phyloP scores from a whole-genome alignment of 2,888 invertebrate species.

The Zaprionus obscuricornis region DNA sequence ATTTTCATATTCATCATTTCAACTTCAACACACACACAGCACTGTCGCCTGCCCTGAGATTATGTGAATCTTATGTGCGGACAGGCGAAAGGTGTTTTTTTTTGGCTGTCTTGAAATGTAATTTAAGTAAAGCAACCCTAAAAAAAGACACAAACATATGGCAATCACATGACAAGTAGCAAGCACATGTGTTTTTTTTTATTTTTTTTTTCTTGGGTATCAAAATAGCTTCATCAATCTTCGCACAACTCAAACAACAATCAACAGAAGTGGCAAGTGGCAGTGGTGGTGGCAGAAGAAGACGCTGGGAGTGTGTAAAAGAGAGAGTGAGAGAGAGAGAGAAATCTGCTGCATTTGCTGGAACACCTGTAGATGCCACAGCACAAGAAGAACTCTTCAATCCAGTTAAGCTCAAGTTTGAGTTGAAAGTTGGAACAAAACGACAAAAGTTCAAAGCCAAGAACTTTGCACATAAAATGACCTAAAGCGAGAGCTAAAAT shows the following conservation, averaged over 20 bases:
- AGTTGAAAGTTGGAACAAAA: constrained; percentile 26
- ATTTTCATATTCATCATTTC: constrained; percentile 33
- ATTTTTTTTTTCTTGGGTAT: too few species aligned
- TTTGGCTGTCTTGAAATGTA: constrained; percentile 41
- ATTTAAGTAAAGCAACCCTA: constrained; percentile 36
- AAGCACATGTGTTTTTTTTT: constrained; percentile 19
- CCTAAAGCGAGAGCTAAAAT: constrained; percentile 43
- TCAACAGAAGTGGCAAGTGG: constrained; percentile 37
- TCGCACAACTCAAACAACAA: constrained; percentile 44
- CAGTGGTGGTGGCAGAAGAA: too few species aligned
- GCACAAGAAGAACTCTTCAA: constrained; percentile 17
- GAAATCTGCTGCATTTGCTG: constrained; percentile 13
- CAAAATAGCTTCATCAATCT: constrained; percentile 63
- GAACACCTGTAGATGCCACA: constrained; percentile 63
- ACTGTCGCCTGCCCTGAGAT: background rate
- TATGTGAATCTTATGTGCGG: too few species aligned
- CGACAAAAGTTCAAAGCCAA: constrained; percentile 57
- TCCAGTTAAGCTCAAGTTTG: background rate
- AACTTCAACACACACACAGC: constrained; percentile 20
- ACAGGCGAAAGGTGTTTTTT: too few species aligned
- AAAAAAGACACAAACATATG: background rate
- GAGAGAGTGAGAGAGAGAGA: too few species aligned
- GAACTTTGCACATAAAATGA: constrained; percentile 72
- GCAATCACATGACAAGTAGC: constrained; percentile 2
- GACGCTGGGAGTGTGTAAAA: too few species aligned